phyloP scores from a whole-genome alignment of 2,113 vertebrate genomes.

The Pangasianodon hypophthalmus region DNA sequence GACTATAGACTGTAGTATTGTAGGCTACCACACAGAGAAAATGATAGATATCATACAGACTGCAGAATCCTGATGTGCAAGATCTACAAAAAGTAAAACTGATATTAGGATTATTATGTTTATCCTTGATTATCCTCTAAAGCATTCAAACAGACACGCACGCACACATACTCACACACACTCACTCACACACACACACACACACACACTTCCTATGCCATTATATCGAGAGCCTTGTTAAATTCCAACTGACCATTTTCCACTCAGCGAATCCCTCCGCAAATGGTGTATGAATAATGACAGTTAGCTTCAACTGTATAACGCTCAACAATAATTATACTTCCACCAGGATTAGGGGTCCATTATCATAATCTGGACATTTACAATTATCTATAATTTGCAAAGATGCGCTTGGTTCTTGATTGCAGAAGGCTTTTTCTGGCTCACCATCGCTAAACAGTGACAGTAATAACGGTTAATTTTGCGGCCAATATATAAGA shows the following conservation, averaged over 20 bases:
- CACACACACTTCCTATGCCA: slow-evolving; percentile 74
- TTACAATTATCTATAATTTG: slow-evolving; percentile 99
- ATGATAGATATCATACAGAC: neutral
- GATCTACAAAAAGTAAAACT: neutral
- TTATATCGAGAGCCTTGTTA: slow-evolving; percentile 95
- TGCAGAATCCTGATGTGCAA: neutral
- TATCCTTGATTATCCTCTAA: slow-evolving; percentile 32
- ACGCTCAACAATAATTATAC: slow-evolving; percentile 99
- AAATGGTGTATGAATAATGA: slow-evolving; percentile 99
- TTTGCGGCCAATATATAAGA: slow-evolving; percentile 99
- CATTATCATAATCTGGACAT: slow-evolving; percentile 99
- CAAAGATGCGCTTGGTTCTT: slow-evolving; percentile 99
- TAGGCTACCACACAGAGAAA: neutral
- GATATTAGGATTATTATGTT: neutral
- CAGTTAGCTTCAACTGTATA: slow-evolving; percentile 96
- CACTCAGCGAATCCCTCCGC: slow-evolving; percentile 93
- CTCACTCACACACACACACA: slow-evolving; percentile 20
- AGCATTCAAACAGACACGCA: neutral
- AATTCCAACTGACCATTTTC: slow-evolving; percentile 97
- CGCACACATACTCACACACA: slow-evolving; percentile 33
- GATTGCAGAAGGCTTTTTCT: slow-evolving; percentile 95
- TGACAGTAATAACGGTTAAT: slow-evolving; percentile 99
- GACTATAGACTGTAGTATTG: too few relatives aligned
- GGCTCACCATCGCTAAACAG: slow-evolving; percentile 99
- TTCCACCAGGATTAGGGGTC: slow-evolving; percentile 98